A percentile compares a stretch with the other conserved stretches of the same genome.
Evolutionary conservation across 2,888 invertebrate species (phyloP).

Genomic region (Hypercompe scribonia): DNA sequence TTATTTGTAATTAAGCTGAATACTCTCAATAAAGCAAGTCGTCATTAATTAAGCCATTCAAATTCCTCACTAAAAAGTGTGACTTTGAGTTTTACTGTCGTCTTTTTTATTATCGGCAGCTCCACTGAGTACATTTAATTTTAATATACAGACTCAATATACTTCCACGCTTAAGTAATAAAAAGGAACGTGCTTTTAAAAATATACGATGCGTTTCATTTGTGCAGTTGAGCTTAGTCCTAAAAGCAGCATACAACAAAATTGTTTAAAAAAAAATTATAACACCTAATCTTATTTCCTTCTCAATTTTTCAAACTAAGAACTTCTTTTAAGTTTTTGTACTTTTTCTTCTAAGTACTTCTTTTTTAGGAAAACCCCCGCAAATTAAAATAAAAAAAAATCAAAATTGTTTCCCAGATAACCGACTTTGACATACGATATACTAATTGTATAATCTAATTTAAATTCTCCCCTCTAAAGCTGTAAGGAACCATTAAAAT

Average conservation of each 20-base stretch:
- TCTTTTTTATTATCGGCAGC: not conserved
- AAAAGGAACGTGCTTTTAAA: not conserved
- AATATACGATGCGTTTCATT: not conserved
- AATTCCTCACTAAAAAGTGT: not conserved
- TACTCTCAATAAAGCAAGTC: not conserved
- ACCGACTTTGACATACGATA: too few relatives aligned
- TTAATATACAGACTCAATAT: not conserved
- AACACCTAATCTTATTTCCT: too few relatives aligned
- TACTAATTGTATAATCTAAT: too few relatives aligned
- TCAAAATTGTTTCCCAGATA: too few relatives aligned
- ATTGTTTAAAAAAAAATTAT: not conserved
- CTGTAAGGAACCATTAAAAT: not conserved
- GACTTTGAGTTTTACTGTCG: not conserved
- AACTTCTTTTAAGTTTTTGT: too few relatives aligned
- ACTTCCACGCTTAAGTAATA: not conserved
- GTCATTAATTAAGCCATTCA: not conserved
- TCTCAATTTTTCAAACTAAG: too few relatives aligned
- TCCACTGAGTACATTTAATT: not conserved
- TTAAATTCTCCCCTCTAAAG: too few relatives aligned
- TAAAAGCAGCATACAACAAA: not conserved
- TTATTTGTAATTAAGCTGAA: conserved; percentile 1
- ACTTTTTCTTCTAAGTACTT: too few relatives aligned
- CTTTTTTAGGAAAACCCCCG: too few relatives aligned
- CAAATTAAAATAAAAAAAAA: too few relatives aligned
- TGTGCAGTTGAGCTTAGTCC: not conserved